These are phyloP conservation scores for Trachelus stipa DNA, from an alignment of 2,888 invertebrate genomes.

Conservation along the genomic window DNA sequence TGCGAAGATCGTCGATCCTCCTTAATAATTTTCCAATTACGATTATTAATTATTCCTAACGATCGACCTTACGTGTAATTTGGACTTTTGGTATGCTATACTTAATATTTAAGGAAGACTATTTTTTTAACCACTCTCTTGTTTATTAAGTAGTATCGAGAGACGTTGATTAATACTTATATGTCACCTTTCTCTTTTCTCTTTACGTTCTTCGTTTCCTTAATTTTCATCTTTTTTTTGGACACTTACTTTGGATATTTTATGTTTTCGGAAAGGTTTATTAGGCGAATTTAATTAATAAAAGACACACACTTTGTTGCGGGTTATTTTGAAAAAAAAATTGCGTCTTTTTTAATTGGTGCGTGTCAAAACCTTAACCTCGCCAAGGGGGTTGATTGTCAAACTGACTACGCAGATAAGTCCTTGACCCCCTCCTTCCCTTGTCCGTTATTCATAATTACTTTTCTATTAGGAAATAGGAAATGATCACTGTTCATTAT, in stretches of 20 bases:
- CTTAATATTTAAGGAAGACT: conserved; percentile 37
- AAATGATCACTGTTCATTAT: conserved; percentile 5
- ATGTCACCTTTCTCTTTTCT: not conserved
- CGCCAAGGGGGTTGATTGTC: not conserved
- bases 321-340: conserved; percentile 53
- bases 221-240: conserved; percentile 7
- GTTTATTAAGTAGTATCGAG: not conserved
- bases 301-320: conserved; percentile 58
- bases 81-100: conserved; percentile 39
- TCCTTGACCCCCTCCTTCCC: not conserved
- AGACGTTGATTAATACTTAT: conserved; percentile 22
- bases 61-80: conserved; percentile 23
- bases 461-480: conserved; percentile 1
- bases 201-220: conserved; percentile 5
- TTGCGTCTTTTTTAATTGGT: conserved; percentile 19
- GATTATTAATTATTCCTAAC: conserved; percentile 13
- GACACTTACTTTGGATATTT: conserved; percentile 14
- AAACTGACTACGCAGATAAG: not conserved
- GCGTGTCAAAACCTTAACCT: not conserved
- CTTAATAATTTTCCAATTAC: conserved; percentile 13
- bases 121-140: conserved; percentile 30
- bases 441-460: conserved; percentile 1
- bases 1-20: conserved; percentile 1
- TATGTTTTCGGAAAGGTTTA: conserved; percentile 34
- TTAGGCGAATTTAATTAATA: conserved; percentile 42